Base-by-base conservation (phyloP, 1,140 invertebrate genomes). In the Pseudomyrmex cubaensis region DNA sequence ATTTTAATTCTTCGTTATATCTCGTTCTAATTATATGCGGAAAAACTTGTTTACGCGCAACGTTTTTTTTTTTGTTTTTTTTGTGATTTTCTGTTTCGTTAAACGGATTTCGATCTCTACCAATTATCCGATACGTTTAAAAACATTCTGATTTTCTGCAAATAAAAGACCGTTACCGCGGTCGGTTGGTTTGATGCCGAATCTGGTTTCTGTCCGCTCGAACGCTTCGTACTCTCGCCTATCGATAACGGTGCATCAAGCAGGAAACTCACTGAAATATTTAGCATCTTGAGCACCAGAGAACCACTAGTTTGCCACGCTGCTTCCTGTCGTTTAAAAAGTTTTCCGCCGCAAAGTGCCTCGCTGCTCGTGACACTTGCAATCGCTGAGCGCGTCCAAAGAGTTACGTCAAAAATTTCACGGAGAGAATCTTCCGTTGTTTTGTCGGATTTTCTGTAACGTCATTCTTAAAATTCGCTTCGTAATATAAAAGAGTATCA, bases 201-300 rank as follows among this genome's bases (percentile, higher is more conserved):
- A 80, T 80, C 63, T 59, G 44, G 5, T 20, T 70, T 48, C 22
- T 59, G 35, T 48, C 59, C 20, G 48, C 61, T 76, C 22, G 46
- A 46, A 63, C 59, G n/a, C 72, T 52, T 35, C 44, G 10, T 52
- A 57, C 17, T 70, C 76, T 80, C 56, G 25, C 50, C 50, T 67
- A 67, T 72, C 66, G 76, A 72, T 80, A 80, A 72, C 76, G 76
- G 66, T 48, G 22, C 8, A 44, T 72, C 54, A 72, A 48, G 44
- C 44, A 59, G 76, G 54, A 80, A 80, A 80, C 66, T 59, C n/a
- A 4, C 54, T 80, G 66, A 80, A 80, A 80, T 80, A 80, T 80
- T 80, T 70, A 80, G n/a, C 66, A 50, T 61, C 76, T 22, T 48
- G 66, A 80, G 20, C 20, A 59, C 35, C 20, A 48, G 17, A n/a